Conservation (phyloP, 2,888 invertebrate genomes). For the Drosophila lutescens region DNA sequence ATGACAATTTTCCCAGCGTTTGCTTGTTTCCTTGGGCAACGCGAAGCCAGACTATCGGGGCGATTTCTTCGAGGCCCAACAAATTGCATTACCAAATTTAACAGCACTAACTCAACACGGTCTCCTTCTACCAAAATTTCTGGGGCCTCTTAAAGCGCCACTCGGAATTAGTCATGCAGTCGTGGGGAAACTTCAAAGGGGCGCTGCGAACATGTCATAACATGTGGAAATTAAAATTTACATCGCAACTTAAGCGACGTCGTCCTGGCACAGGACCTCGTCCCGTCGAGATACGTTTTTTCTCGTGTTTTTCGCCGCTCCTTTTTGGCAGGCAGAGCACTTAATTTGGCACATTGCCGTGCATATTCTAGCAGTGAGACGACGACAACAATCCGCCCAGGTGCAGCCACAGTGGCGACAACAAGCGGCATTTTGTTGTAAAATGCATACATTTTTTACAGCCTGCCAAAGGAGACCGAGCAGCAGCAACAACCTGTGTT, state of each 20-base stretch:
- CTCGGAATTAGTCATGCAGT: conserved; percentile 11
- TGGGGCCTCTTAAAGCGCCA: conserved; percentile 15
- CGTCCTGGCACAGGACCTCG: conserved; percentile 43
- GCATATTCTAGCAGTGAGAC: conserved; percentile 49
- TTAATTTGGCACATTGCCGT: conserved; percentile 75
- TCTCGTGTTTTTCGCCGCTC: conserved; percentile 2
- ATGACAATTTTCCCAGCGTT: conserved; percentile 54
- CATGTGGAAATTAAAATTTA: conserved; percentile 76
- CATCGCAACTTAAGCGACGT: conserved; percentile 73
- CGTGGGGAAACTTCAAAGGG: conserved; percentile 54
- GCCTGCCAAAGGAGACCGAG: conserved; percentile 29
- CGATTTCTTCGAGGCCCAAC: conserved; percentile 1
- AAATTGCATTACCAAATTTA: conserved; percentile 20
- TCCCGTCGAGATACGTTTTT: conserved; percentile 31
- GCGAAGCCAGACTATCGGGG: neutral
- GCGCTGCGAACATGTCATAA: conserved; percentile 67
- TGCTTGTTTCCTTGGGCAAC: conserved; percentile 49
- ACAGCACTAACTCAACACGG: conserved; percentile 1
- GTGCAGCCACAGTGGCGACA: conserved; percentile 69
- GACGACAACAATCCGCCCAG: conserved; percentile 50
- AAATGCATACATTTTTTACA: conserved; percentile 68
- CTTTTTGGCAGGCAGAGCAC: conserved; percentile 57
- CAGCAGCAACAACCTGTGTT: conserved; percentile 21
- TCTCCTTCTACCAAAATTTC: neutral
- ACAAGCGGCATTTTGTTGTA: conserved; percentile 60